Base-by-base conservation (phyloP, 2,113 vertebrate species). In the Uria aalge region DNA sequence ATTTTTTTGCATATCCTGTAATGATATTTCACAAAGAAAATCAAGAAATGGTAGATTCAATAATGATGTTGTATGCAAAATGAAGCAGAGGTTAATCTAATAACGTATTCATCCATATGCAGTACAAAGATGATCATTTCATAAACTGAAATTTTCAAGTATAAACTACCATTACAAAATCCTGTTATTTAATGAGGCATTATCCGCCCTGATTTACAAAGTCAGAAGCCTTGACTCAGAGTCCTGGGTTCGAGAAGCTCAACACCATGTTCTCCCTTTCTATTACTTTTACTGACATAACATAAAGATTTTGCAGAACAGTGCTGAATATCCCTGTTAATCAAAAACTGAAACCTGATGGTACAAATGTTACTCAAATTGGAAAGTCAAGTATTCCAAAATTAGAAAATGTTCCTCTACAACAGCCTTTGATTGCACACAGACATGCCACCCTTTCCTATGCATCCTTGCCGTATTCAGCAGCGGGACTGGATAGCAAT, bases 381-480 rank as follows among this genome's bases (percentile, higher is more conserved):
- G 73, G 56, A 92, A 95, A 93, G 77, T 90, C 77, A 50, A 96
- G 88, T 67, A 67, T 63, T 90, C 73, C 52, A 81, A 85, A 96
- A 93, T 85, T 90, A 95, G 77, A 91, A 94, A 72, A 23, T 30
- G 74, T 47, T 94, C 85, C 52, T 71, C 69, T 60, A 62, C 56
- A 85, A 63, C 77, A 94, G 90, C 47, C 52, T 67, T 72, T 85
- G 82, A 90, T 85, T 85, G 90, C 88, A 90, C 47, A 63, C 34
- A 68, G 36, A 63, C 52, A 59, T 32, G 32, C 50, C 56, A 87
- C 56, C 43, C 84, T 71, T 67, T 48, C 52, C 77, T 77, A 29
- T 5, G 3, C 56, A 86, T 60, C 73, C 76, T 64, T 83, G 80
- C 55, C 60, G 81, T 75, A 59, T 32, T 87, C 87, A 94, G 56